Percentiles rank a stretch among this genome's conserved stretches.
These are phyloP conservation scores for Rallus limicola DNA, from an alignment of 2,113 vertebrate genomes.

Conservation along the genomic window DNA sequence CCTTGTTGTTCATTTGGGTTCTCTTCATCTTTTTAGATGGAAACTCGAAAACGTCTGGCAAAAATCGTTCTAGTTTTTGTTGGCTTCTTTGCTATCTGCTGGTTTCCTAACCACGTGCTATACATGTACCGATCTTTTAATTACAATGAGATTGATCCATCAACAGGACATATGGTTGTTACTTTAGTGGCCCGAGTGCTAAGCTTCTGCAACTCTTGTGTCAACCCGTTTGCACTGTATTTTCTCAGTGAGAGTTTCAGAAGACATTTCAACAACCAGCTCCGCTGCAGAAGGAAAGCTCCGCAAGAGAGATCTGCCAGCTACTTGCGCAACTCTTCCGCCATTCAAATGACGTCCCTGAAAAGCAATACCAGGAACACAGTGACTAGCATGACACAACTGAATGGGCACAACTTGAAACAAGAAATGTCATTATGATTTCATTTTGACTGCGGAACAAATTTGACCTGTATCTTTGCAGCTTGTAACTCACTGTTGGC, in stretches of 20 bases:
- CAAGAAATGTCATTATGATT: constrained; percentile 77
- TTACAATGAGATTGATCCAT: constrained; percentile 85
- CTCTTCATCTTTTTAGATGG: constrained; percentile 81
- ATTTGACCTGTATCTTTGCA: not conserved
- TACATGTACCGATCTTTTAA: constrained; percentile 95
- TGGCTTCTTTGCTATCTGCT: constrained; percentile 88
- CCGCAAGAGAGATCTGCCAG: constrained; percentile 79
- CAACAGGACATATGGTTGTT: constrained; percentile 84
- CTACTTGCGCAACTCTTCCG: constrained; percentile 87
- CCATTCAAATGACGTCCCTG: constrained; percentile 88
- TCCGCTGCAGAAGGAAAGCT: constrained; percentile 75
- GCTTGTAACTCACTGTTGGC: not conserved
- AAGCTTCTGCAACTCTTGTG: constrained; percentile 93
- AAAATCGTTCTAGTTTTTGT: constrained; percentile 95
- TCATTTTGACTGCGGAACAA: constrained; percentile 1
- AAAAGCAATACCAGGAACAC: constrained; percentile 83
- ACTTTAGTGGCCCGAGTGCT: constrained; percentile 88
- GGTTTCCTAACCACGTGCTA: constrained; percentile 92
- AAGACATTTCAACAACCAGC: constrained; percentile 89
- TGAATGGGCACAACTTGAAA: constrained; percentile 76
- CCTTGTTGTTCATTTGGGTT: not conserved
- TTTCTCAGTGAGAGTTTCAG: constrained; percentile 92
- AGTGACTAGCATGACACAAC: constrained; percentile 63
- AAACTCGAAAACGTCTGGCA: constrained; percentile 91
- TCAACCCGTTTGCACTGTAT: constrained; percentile 94